Conservation (phyloP, 1,140 invertebrate genomes). For the Eufriesea mexicana region DNA sequence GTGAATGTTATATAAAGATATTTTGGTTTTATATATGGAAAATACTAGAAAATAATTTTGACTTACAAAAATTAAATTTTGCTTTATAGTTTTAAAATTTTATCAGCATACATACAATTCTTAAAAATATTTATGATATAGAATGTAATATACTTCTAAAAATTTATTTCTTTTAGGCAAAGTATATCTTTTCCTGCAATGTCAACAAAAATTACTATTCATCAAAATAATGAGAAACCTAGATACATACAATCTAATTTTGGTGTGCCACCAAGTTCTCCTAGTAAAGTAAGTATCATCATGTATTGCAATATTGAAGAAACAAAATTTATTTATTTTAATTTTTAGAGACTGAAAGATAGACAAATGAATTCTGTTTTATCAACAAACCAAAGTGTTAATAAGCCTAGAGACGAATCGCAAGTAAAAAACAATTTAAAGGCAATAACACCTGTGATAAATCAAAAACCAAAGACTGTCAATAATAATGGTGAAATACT, state of each 20-base stretch:
- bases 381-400: slow-evolving; percentile 50
- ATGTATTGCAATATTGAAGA: background rate
- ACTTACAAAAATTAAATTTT: background rate
- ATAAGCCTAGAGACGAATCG: slow-evolving; percentile 30
- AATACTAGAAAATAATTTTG: background rate
- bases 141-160: background rate
- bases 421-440: slow-evolving; percentile 26
- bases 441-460: slow-evolving; percentile 51
- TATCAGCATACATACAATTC: background rate
- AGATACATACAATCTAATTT: slow-evolving; percentile 35
- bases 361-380: slow-evolving; percentile 32
- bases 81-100: background rate
- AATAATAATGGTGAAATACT: slow-evolving; percentile 28
- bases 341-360: slow-evolving; percentile 60
- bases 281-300: slow-evolving; percentile 52
- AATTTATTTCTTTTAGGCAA: slow-evolving; percentile 5
- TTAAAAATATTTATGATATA: background rate
- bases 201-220: slow-evolving; percentile 20
- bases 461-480: slow-evolving; percentile 55
- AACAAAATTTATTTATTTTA: slow-evolving; percentile 14
- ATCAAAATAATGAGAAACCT: slow-evolving; percentile 19
- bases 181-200: background rate
- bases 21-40: background rate
- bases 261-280: slow-evolving; percentile 15
- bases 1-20: too few species aligned